Percentiles rank a stretch among this genome's conserved stretches.
Evolutionary conservation across 2,113 vertebrate genomes (phyloP).

Genomic region (Gracilinanus agilis): DNA sequence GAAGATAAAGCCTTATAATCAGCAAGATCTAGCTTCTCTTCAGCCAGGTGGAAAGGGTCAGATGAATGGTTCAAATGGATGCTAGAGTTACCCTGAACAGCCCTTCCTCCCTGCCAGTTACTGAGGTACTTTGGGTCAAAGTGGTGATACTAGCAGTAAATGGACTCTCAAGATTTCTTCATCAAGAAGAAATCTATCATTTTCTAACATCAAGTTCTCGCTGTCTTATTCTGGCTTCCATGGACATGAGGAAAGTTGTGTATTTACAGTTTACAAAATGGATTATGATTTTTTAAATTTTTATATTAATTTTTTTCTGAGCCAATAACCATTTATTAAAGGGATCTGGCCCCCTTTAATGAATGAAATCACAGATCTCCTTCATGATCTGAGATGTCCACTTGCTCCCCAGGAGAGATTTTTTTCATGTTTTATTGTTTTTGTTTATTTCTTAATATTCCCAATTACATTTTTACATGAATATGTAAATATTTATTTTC

Average conservation of each 20-base stretch:
- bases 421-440: no score
- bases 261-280: background rate
- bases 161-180: background rate
- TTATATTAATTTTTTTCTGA: no score
- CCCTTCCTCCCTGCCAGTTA: background rate
- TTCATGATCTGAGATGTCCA: no score
- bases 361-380: no score
- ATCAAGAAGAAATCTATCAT: background rate
- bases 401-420: no score
- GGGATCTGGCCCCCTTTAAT: no score
- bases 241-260: background rate
- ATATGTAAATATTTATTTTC: no score
- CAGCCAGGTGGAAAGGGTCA: background rate
- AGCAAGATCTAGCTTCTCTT: background rate
- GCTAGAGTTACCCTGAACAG: background rate
- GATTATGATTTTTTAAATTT: background rate
- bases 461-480: no score
- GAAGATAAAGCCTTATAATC: background rate
- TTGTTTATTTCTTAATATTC: no score
- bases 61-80: background rate
- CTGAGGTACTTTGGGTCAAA: background rate
- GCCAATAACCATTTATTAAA: no score
- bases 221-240: background rate
- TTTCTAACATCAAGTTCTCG: background rate
- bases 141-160: background rate